Percentiles rank a stretch among this genome's conserved stretches.
Conservation (phyloP, 1,140 invertebrate genomes). For the Glomeris maerens region DNA sequence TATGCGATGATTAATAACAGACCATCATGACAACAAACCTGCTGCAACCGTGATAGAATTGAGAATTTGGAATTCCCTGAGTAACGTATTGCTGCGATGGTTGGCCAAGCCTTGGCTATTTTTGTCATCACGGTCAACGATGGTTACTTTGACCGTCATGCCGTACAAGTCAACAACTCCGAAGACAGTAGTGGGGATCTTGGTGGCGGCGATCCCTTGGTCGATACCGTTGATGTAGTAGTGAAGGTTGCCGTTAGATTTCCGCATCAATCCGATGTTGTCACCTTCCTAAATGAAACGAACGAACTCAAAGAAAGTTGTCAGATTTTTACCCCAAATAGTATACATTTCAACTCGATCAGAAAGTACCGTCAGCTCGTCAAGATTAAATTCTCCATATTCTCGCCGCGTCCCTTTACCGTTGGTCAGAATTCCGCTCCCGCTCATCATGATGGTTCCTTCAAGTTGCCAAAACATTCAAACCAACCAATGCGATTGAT, state of each 20-base stretch:
- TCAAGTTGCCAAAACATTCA: background rate
- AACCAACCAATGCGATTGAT: slow-evolving; percentile 6
- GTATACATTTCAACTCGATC: background rate
- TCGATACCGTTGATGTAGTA: slow-evolving; percentile 88
- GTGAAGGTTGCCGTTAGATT: slow-evolving; percentile 65
- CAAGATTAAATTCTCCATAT: slow-evolving; percentile 87
- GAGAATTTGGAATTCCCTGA: slow-evolving; percentile 7
- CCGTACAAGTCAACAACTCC: slow-evolving; percentile 91
- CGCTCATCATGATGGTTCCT: slow-evolving; percentile 92
- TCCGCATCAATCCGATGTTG: slow-evolving; percentile 70
- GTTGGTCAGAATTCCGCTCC: slow-evolving; percentile 84
- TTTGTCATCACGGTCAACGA: slow-evolving; percentile 60
- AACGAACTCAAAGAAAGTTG: slow-evolving; percentile 21
- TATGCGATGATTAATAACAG: no score
- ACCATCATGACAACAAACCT: no score
- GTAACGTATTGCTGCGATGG: slow-evolving; percentile 3
- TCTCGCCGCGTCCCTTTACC: slow-evolving; percentile 81
- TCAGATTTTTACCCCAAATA: background rate
- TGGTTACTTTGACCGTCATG: slow-evolving; percentile 83
- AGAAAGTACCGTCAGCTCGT: slow-evolving; percentile 60
- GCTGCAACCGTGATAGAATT: background rate
- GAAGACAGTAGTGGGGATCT: slow-evolving; percentile 63
- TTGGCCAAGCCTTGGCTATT: slow-evolving; percentile 62
- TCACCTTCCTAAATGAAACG: slow-evolving; percentile 57
- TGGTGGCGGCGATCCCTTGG: slow-evolving; percentile 71